Evolutionary conservation across 2,888 invertebrate species (phyloP), one percentile per base, ranked within the genome.

Genomic region (Drosophila demipolita): DNA sequence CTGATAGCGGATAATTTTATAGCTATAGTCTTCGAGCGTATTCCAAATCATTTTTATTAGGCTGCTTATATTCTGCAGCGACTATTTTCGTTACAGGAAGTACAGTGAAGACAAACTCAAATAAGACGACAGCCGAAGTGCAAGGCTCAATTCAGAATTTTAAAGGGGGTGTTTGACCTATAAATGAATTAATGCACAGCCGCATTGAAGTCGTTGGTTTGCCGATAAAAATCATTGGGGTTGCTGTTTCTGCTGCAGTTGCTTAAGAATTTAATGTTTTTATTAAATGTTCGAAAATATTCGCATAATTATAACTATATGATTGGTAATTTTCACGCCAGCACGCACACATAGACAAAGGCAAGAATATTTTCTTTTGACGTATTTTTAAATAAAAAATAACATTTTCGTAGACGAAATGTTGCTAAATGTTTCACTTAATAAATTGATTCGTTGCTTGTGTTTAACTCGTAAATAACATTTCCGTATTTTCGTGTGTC

Each of bases 131-230:
- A 4, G 20, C 20, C 33, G 9, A 36, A 36, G 40, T 35, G 20
- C 20, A 17, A 69, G 33, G 76, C 50, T 66, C 23, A 65, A 72
- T 80, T 78, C 68, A 79, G 62, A 53, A 66, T 68, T 69, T 64
- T 75, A 54, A 40, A 62, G 76, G 63, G 80, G 85, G 89, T 89
- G 81, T 87, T 84, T 91, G 91, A 91, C 91, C 91, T 85, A 91
- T 87, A 90, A 91, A 83, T 76, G 80, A 75, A 83, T 78, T 76
- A 83, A 77, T 74, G 76, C 82, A 67, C 64, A 52, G 59, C 23
- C 40, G 35, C 48, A 5, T 49, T 65, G 62, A 64, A 26, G 66
- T 53, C 66, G 57, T 66, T 58, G 77, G 77, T 63, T 60, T 60
- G 67, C 64, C 70, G 80, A 77, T 71, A 54, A 78, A 61, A 66